phyloP scores from a whole-genome alignment of 2,797 vertebrate species.

The Tarsius wallacei region DNA sequence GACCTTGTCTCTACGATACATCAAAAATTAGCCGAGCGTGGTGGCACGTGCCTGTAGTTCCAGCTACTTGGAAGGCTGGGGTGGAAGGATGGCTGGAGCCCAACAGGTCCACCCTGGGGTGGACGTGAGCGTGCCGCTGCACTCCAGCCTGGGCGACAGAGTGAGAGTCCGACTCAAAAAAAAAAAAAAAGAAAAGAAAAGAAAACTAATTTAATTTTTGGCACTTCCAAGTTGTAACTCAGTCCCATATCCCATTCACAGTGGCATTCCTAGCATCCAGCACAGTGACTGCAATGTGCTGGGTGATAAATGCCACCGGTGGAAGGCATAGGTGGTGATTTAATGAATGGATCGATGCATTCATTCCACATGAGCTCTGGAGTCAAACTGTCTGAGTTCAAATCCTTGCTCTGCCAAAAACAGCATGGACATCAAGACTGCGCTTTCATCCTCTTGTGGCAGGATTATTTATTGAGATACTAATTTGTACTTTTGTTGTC shows the following conservation, averaged over 20 bases:
- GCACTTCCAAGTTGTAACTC: background rate
- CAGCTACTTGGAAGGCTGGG: too few relatives aligned
- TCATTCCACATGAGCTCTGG: background rate
- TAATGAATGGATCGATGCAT: background rate
- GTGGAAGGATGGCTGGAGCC: too few relatives aligned
- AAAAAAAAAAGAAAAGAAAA: too few relatives aligned
- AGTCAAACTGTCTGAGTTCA: background rate
- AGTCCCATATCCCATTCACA: background rate
- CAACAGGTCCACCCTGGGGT: too few relatives aligned
- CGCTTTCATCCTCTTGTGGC: background rate
- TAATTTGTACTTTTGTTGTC: background rate
- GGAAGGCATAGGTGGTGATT: background rate
- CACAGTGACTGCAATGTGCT: background rate
- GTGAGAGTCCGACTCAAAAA: too few relatives aligned
- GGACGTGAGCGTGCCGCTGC: too few relatives aligned
- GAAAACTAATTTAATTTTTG: background rate
- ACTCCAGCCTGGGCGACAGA: too few relatives aligned
- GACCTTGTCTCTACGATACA: too few relatives aligned
- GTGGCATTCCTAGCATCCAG: background rate
- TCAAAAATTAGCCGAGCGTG: too few relatives aligned
- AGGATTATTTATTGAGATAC: background rate
- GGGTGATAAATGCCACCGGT: background rate
- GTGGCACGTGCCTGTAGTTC: too few relatives aligned
- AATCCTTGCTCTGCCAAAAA: background rate
- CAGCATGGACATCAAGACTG: background rate